Base-by-base conservation (phyloP, 1,140 invertebrate genomes). In the Calephelis virginiensis region DNA sequence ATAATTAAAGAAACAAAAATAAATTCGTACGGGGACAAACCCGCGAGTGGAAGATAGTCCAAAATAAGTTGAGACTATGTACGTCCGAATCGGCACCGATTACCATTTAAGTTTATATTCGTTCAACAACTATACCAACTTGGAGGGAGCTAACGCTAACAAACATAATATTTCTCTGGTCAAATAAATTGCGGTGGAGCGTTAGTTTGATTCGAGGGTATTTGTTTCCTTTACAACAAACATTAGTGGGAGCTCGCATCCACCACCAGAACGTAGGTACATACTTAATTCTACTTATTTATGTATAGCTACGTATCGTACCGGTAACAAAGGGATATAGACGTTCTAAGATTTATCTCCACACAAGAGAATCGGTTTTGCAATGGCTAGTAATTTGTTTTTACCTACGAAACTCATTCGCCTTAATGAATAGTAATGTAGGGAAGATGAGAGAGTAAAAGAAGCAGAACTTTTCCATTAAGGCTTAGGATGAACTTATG, bases 221-320 rank as follows among this genome's bases (percentile, higher is more conserved):
- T 85, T 85, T 83, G 83, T 83, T 83, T 75, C 81, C 73, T 83
- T 79, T 85, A 82, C 81, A 83, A 85, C 82, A 74, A 69, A 78
- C 83, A 83, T 85, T 83, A 83, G 81, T 50, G 66, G n/a, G 47
- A 67, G 40, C 53, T 56, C 56, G 38, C 59, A 56, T 66, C 47
- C 28, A 59, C 53, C 53, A 59, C 17, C 53, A 59, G 53, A 37
- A 59, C 53, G 38, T 59, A 59, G 53, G 53, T 56, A 56, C 17
- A 56, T 56, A 56, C 53, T 56, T 56, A 56, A 56, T 56, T 56
- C 53, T 56, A 37, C 17, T 56, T 56, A 56, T 56, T 56, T 56
- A 56, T 56, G 53, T 56, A 56, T 56, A 56, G 53, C 37, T 56
- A 56, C 53, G 53, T 53, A 53, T 53, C 50, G 50, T 53, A 53